Base-by-base conservation (phyloP, 2,113 vertebrate genomes). In the Cheilinus undulatus region DNA sequence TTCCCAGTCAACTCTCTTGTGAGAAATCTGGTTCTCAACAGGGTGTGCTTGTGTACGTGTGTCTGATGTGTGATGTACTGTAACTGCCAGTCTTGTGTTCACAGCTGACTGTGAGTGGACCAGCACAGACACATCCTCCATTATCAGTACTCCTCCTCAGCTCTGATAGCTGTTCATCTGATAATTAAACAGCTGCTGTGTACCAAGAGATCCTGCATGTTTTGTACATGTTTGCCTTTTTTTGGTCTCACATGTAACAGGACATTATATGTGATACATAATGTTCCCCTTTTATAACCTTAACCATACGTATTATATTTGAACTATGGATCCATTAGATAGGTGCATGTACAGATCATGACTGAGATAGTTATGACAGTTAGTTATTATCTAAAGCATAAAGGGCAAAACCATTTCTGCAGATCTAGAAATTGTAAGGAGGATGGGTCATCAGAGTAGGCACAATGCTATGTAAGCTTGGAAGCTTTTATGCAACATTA, bases 171-270 rank as follows among this genome's bases (percentile, higher is more conserved):
- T 78, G 32, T 57, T 83, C 23, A 67, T 76, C 69, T 77, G 79
- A 68, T 90, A 86, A 89, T 83, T 86, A 83, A 84, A 86, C 38
- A 79, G 69, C 56, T 66, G 53, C 51, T 67, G 49, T 56, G 36
- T 52, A 54, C 22, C 57, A n/a, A 74, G 84, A 73, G 60, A 49
- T 15, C 52, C 20, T 32, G 23, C 4, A 8, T 32, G 23, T 19
- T 6, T 19, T n/a, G 17, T 27, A 2, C 23, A 13, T 19, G 14
- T 26, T 48, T 34, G 26, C 19, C 36, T 45, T 58, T 43, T n/a
- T n/a, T n/a, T n/a, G n/a, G 22, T 40, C 28, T 61, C 24, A 40
- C 19, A 71, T 46, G 30, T 20, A 38, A n/a, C 14, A 53, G 11
- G 48, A 26, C 20, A 14, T 23, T 22, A 54, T 32, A 11, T 34